Percentiles rank a stretch among this genome's conserved stretches.
These are phyloP conservation scores for Dinomys branickii DNA, from an alignment of 2,113 vertebrate genomes.

Conservation along the genomic window DNA sequence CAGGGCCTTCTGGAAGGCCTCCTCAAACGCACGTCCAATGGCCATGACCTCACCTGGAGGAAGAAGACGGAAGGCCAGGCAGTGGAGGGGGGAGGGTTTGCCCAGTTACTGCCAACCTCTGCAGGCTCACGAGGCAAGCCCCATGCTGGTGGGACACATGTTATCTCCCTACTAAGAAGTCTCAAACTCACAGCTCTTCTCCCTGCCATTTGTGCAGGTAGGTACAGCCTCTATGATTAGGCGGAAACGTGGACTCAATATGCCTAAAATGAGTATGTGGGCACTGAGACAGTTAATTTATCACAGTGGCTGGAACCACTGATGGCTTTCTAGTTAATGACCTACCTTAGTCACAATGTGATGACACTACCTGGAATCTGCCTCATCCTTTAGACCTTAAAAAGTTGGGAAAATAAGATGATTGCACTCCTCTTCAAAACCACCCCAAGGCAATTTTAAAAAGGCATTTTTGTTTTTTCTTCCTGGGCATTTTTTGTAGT, in stretches of 20 bases:
- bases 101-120: not conserved
- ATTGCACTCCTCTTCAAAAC: not conserved
- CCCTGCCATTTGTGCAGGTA: not conserved
- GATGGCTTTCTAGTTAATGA: not conserved
- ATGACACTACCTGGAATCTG: constrained; percentile 7
- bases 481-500: not conserved
- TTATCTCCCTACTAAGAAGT: not conserved
- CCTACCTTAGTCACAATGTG: not conserved
- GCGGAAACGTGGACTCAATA: not conserved
- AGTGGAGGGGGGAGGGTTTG: not conserved
- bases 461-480: not conserved
- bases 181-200: not conserved
- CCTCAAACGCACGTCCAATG: constrained; percentile 96
- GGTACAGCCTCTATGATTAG: not conserved
- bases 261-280: not conserved
- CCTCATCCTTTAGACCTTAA: not conserved
- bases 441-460: not conserved
- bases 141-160: not conserved
- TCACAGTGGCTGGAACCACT: not conserved
- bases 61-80: not conserved
- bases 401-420: not conserved
- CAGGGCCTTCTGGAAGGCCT: constrained; percentile 98
- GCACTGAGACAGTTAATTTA: not conserved
- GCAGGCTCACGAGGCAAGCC: not conserved
- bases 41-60: constrained; percentile 96